Evolutionary conservation across 2,888 invertebrate species (phyloP), one percentile per base, ranked within the genome.

Genomic region (Cactoblastis cactorum): DNA sequence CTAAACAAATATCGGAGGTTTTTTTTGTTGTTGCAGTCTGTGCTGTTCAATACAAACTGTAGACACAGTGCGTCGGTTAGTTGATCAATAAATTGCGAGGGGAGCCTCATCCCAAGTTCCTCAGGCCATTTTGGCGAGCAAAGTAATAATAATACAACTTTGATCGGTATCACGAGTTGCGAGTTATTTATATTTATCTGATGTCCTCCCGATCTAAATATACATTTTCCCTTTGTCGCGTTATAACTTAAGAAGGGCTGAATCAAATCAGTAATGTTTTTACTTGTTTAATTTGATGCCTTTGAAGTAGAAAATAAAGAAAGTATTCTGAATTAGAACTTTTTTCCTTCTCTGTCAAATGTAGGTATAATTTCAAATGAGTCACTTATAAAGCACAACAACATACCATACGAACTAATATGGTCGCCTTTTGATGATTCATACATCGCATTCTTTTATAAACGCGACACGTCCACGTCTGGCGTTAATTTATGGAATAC

Each of bases 51-150:
- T 53, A 59, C 53, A 66, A 65, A 58, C 63, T 63, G 76, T 81
- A 82, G 81, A 75, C 69, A 71, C 69, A 74, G 78, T 80, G 66
- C 62, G 71, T 65, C 57, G 65, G 62, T 56, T 61, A 63, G 62
- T 56, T 67, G 76, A 83, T 84, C 84, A 68, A 83, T 83, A 82
- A 67, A 59, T 50, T 55, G 52, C 59, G 69, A 74, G 79, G 80
- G 80, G 72, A 65, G 63, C 53, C 56, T 54, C 52, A 57, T 56
- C 53, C 53, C 55, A 57, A 59, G 59, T 52, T 38, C 28, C 28
- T 1, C 5, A 22, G 3, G 24, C 37, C 24, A 19, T 32, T 37
- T 14, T 49, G 19, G 38, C 17, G 49, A 45, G 34, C 18, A 45
- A 15, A 14, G 53, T 53, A 49, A 49, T 53, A 46, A 45, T 41